Conservation (phyloP, 2,888 invertebrate genomes). For the Bugulina stolonifera region DNA sequence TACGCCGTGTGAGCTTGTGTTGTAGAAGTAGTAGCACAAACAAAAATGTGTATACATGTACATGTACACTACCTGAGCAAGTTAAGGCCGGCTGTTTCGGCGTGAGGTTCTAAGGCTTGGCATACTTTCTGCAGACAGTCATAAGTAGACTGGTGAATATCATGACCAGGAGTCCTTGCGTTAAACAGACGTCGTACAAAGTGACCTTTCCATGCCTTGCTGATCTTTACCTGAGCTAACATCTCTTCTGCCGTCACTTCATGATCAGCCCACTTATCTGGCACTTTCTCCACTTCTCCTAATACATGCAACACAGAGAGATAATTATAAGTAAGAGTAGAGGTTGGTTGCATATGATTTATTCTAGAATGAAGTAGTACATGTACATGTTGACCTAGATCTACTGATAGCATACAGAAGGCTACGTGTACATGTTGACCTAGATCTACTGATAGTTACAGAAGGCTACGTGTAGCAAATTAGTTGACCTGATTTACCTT, state of each 20-base stretch:
- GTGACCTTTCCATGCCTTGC: slow-evolving; percentile 45
- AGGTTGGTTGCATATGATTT: too few relatives aligned
- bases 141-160: slow-evolving; percentile 40
- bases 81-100: slow-evolving; percentile 43
- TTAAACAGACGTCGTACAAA: slow-evolving; percentile 42
- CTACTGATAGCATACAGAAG: too few relatives aligned
- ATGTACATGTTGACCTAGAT: too few relatives aligned
- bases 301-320: not conserved
- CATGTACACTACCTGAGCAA: slow-evolving; percentile 49
- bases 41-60: too few relatives aligned
- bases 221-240: slow-evolving; percentile 46
- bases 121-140: slow-evolving; percentile 47
- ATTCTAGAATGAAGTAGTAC: too few relatives aligned
- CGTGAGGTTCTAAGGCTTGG: slow-evolving; percentile 42
- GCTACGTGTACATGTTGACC: too few relatives aligned
- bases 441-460: too few relatives aligned
- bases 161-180: slow-evolving; percentile 44
- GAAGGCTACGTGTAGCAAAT: too few relatives aligned
- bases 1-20: too few relatives aligned
- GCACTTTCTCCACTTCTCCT: slow-evolving; percentile 21
- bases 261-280: slow-evolving; percentile 26
- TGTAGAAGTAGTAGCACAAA: too few relatives aligned
- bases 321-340: too few relatives aligned
- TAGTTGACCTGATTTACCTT: too few relatives aligned
- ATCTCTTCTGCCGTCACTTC: slow-evolving; percentile 46